Evolutionary conservation across 2,113 vertebrate species (phyloP), one percentile per base, ranked within the genome.

Genomic region (Euleptes europaea): DNA sequence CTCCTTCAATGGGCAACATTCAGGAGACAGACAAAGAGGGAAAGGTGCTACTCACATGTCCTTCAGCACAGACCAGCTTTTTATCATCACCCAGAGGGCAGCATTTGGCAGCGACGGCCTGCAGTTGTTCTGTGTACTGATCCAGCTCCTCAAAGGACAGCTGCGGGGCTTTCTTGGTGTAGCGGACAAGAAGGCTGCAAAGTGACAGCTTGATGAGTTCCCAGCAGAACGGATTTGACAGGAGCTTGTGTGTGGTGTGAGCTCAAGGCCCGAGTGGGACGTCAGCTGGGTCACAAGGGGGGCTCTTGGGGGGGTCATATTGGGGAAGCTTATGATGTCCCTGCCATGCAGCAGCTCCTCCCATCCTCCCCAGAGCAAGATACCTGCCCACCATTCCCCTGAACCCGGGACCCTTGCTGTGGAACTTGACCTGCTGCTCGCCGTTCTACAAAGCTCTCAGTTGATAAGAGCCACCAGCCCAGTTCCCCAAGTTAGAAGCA

Each of bases 171-270:
- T 21, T 35, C 80, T 86, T 93, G 82, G 91, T 66, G 7, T 85
- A 21, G 31, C 66, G 26, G 11, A 89, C 76, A 31, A 94, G 80
- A 77, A 92, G 85, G 49, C 94, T 94, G 51, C 71, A 73, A 44
- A 47, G 42, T 2, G 8, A 71, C 11, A 13, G 26, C 23, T 12
- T 26, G 13, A 11, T 47, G 40, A 8, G 42, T 47, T 73, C 4
- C 23, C 28, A 26, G 42, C 26, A 44, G 71, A 47, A 19, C 4
- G 12, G 40, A 5, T 31, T 12, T 13, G 13, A 12, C 2, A 14
- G 4, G 19, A 42, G 26, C 26, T 42, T 9, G 10, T 26, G 19
- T 3, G 38, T 10, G 35, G 38, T 0, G 1, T n/a, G 8, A 8
- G 5, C 40, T 73, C 6, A 3, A 26, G 21, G 4, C 33, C 65